These are phyloP conservation scores for Drosophila mayri DNA, from an alignment of 1,140 invertebrate genomes.

Conservation along the genomic window DNA sequence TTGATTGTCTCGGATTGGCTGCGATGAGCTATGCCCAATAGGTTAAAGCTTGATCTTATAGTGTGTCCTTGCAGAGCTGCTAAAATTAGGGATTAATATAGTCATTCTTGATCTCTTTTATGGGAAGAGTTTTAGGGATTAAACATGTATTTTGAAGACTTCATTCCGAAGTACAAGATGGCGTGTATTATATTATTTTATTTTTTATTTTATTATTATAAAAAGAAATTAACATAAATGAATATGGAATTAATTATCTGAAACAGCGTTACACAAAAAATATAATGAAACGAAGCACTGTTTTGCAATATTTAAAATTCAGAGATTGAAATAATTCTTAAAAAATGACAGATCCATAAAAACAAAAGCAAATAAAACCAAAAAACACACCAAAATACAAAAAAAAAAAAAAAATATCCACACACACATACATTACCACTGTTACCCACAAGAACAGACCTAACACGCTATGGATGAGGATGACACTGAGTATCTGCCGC, in stretches of 20 bases:
- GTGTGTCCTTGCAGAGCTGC: slow-evolving; percentile 33
- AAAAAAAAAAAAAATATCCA: background rate
- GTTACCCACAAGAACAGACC: background rate
- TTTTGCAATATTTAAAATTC: too few relatives aligned
- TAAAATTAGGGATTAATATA: background rate
- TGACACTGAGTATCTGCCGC: slow-evolving; percentile 36
- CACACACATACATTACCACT: background rate
- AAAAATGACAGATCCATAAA: background rate
- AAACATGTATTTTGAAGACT: background rate
- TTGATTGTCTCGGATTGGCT: background rate
- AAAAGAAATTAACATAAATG: background rate
- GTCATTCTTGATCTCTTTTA: background rate
- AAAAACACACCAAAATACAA: background rate
- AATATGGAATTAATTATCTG: background rate
- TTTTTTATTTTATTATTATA: too few relatives aligned
- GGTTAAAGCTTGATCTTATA: background rate
- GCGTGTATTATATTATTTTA: too few relatives aligned
- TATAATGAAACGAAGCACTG: too few relatives aligned
- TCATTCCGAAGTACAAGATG: background rate
- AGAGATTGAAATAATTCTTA: background rate
- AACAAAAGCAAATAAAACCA: background rate
- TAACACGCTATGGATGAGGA: slow-evolving; percentile 38
- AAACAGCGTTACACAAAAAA: background rate
- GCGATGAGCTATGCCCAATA: background rate
- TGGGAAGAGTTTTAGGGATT: background rate